These are phyloP conservation scores for Margaritifera margaritifera DNA, from an alignment of 2,888 invertebrate species.

Conservation along the genomic window DNA sequence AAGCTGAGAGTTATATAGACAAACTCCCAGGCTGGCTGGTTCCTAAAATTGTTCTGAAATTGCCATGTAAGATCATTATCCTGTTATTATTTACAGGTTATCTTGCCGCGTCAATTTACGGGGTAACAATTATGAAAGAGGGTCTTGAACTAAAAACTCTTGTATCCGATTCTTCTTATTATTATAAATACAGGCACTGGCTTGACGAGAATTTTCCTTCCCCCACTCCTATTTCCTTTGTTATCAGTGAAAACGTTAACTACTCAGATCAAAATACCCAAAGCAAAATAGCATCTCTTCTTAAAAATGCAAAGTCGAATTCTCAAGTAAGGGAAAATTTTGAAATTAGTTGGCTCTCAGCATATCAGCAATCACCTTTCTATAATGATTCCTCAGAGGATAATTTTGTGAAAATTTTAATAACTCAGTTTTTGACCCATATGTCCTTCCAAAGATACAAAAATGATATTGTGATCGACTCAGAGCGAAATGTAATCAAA, in stretches of 20 bases:
- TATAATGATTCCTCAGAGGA: slow-evolving; percentile 12
- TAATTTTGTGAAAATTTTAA: slow-evolving; percentile 15
- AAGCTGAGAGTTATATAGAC: slow-evolving; percentile 44
- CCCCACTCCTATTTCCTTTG: slow-evolving; percentile 16
- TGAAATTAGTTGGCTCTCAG: slow-evolving; percentile 24
- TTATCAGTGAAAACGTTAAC: slow-evolving; percentile 7
- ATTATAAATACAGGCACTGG: slow-evolving; percentile 18
- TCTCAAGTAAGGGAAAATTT: slow-evolving; percentile 15
- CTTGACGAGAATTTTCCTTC: slow-evolving; percentile 17
- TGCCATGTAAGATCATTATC: slow-evolving; percentile 34
- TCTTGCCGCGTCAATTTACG: slow-evolving; percentile 30
- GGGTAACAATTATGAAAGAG: slow-evolving; percentile 28
- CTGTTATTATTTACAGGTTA: slow-evolving; percentile 43
- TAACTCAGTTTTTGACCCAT: slow-evolving; percentile 9
- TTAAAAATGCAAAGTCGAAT: slow-evolving; percentile 11
- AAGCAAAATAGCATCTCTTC: slow-evolving; percentile 4
- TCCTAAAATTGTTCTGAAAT: slow-evolving; percentile 36
- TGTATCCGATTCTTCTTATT: slow-evolving; percentile 28
- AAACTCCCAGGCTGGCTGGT: slow-evolving; percentile 40
- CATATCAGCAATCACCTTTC: slow-evolving; percentile 5
- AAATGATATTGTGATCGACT: slow-evolving; percentile 44
- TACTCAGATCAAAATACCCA: slow-evolving; percentile 12
- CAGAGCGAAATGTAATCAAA: slow-evolving; percentile 58
- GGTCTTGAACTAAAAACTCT: slow-evolving; percentile 26
- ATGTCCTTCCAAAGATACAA: slow-evolving; percentile 18